A percentile compares a stretch with the other conserved stretches of the same genome.
phyloP scores from a whole-genome alignment of 2,113 vertebrate genomes.

The Sebastes schlegelii region DNA sequence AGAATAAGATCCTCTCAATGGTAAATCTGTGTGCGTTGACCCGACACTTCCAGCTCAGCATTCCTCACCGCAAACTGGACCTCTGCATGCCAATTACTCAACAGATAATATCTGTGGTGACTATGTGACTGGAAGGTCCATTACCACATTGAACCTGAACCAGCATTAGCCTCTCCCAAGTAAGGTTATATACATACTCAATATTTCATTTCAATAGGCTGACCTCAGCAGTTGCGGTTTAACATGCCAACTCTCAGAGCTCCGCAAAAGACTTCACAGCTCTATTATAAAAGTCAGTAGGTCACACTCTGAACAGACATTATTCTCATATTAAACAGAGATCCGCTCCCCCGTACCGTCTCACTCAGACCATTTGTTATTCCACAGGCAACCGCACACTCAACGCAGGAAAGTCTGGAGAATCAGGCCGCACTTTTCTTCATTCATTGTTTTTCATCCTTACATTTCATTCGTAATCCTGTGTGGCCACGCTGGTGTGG shows the following conservation, averaged over 20 bases:
- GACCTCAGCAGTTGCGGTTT: conserved; percentile 72
- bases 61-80: conserved; percentile 63
- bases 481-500: conserved; percentile 33
- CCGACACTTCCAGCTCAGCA: conserved; percentile 44
- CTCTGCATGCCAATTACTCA: conserved; percentile 71
- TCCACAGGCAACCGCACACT: conserved; percentile 34
- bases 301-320: conserved; percentile 65
- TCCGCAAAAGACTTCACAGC: conserved; percentile 60
- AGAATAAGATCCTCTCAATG: not conserved
- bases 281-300: conserved; percentile 73
- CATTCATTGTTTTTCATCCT: conserved; percentile 24
- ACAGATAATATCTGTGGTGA: conserved; percentile 67
- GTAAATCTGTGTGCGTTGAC: conserved; percentile 34
- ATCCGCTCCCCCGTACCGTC: conserved; percentile 32
- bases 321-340: conserved; percentile 70
- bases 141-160: conserved; percentile 74
- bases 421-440: conserved; percentile 32
- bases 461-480: conserved; percentile 35
- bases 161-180: conserved; percentile 66
- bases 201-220: conserved; percentile 76
- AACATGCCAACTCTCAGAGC: conserved; percentile 62
- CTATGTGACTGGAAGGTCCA: conserved; percentile 64
- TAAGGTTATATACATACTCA: conserved; percentile 80
- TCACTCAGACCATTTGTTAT: conserved; percentile 56
- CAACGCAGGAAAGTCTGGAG: conserved; percentile 23